These are phyloP conservation scores for Ciconia stormi DNA, from an alignment of 2,113 vertebrate species.

Conservation along the genomic window DNA sequence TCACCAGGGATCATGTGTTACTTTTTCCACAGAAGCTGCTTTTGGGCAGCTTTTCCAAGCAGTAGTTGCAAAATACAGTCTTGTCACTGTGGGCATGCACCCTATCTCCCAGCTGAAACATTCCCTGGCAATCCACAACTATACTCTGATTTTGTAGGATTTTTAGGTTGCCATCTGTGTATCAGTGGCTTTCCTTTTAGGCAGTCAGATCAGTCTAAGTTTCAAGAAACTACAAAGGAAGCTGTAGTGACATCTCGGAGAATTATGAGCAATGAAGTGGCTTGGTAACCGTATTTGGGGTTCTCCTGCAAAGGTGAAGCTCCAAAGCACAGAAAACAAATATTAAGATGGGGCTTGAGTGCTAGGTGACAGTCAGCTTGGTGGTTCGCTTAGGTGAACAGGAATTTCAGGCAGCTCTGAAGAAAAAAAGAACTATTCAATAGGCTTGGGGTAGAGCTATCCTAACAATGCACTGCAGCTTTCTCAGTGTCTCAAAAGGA, in stretches of 20 bases:
- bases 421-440: neutral
- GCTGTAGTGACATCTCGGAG: neutral
- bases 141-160: neutral
- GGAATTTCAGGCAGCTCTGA: neutral
- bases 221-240: neutral
- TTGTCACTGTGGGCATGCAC: neutral
- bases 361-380: neutral
- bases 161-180: neutral
- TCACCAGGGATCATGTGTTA: neutral
- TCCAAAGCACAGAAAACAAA: neutral
- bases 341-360: neutral
- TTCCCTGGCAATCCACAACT: neutral
- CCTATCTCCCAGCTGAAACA: neutral
- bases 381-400: neutral
- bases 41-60: neutral
- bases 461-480: neutral
- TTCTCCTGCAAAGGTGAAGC: neutral
- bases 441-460: neutral
- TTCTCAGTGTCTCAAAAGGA: neutral
- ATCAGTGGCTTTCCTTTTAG: neutral
- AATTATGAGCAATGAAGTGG: neutral
- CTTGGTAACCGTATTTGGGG: neutral
- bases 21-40: neutral
- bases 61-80: neutral
- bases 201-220: neutral